Evolutionary conservation across 2,888 invertebrate species (phyloP), one percentile per base, ranked within the genome.

Genomic region (Pheosia gnoma): DNA sequence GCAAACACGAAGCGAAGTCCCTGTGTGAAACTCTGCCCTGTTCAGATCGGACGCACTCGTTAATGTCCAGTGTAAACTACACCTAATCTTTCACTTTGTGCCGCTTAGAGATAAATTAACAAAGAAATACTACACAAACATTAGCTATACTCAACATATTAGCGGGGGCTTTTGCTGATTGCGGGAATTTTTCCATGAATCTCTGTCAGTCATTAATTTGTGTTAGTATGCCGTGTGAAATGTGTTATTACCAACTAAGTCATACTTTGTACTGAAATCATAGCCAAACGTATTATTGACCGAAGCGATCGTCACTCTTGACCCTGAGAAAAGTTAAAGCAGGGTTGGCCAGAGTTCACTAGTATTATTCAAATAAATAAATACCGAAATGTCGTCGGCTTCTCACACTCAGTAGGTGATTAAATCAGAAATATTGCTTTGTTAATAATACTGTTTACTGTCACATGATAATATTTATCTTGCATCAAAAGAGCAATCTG

Each of bases 31-130:
- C 87, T 83, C 82, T 82, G 86, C 74, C 84, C 82, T 87, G 88
- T 87, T 85, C 88, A 85, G 76, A 90, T 87, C 85, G 79, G 80
- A 84, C 80, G 75, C 77, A 81, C 80, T 80, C 75, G 89, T 85
- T 91, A 93, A 92, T 84, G 68, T 73, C 70, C 71, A 80, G 77
- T 71, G 86, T 81, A 90, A 88, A 91, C 89, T 75, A 74, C 75
- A 84, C 83, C 89, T 91, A 91, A 91, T 92, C 86, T 87, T 89
- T 89, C 89, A 89, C 89, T 92, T 91, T 91, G 86, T 88, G 77
- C 83, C 83, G 85, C 86, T 89, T 88, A 88, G 74, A 88, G 79
- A 83, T 73, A 85, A 89, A 90, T 91, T 90, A 90, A 89, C 90
- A 80, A 84, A 85, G 83, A 86, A 85, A 86, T 85, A 81, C 79